Evolutionary conservation across 1,140 invertebrate species (phyloP).

Genomic region (Drosophila lowei): DNA sequence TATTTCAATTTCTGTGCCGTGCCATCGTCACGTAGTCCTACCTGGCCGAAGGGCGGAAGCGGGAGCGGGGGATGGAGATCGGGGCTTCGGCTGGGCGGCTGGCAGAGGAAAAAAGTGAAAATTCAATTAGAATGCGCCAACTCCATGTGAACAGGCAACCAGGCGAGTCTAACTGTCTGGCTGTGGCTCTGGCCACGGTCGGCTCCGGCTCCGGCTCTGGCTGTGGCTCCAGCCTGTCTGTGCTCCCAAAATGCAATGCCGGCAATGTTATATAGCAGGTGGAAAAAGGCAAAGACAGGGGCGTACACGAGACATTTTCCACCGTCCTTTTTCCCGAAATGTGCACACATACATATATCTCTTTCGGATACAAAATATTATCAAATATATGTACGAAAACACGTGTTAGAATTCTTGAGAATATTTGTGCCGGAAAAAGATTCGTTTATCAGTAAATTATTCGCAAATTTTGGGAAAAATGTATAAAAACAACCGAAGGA

Average conservation of each 20-base stretch:
- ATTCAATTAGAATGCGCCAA: slow-evolving; percentile 80
- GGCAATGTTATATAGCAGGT: slow-evolving; percentile 58
- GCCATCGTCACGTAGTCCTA: slow-evolving; percentile 67
- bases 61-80: not conserved
- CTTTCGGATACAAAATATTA: too few species aligned
- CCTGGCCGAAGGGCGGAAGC: slow-evolving; percentile 1
- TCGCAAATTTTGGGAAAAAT: too few species aligned
- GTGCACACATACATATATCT: too few species aligned
- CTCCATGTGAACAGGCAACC: slow-evolving; percentile 69
- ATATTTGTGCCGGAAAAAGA: too few species aligned
- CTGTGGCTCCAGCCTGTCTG: slow-evolving; percentile 13
- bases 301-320: too few species aligned
- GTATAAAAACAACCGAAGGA: too few species aligned
- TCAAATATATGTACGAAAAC: too few species aligned
- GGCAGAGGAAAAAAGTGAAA: slow-evolving; percentile 68
- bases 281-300: not conserved
- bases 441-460: too few species aligned
- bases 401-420: too few species aligned
- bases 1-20: slow-evolving; percentile 78
- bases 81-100: not conserved
- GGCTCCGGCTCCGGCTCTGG: not conserved
- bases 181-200: slow-evolving; percentile 4
- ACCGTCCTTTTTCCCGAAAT: too few species aligned
- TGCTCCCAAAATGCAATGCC: slow-evolving; percentile 62
- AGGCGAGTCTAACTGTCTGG: slow-evolving; percentile 73